Percentiles rank a stretch among this genome's conserved stretches.
These are phyloP conservation scores for Tachuris rubrigastra DNA, from an alignment of 2,113 vertebrate species.

Conservation along the genomic window DNA sequence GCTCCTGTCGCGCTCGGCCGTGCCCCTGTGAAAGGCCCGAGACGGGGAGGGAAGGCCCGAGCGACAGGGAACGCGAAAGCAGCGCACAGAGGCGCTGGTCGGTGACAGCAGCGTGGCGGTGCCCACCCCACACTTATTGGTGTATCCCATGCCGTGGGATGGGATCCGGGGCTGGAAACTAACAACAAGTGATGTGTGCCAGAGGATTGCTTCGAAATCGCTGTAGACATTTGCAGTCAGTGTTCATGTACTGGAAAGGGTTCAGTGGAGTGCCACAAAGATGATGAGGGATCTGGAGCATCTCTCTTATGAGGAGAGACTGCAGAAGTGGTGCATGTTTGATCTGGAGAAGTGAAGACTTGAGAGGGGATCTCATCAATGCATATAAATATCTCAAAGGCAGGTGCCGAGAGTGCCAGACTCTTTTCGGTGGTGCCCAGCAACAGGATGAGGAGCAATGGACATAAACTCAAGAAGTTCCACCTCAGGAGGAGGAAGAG, in stretches of 20 bases:
- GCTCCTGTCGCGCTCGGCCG: not conserved
- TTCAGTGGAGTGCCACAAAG: not conserved
- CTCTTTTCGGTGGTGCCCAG: not conserved
- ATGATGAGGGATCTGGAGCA: not conserved
- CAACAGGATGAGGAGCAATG: not conserved
- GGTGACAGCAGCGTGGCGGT: not conserved
- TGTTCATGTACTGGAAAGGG: fast-evolving
- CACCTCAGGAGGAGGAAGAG: not conserved
- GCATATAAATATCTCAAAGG: not conserved
- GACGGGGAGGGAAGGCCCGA: not conserved
- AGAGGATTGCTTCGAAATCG: fast-evolving
- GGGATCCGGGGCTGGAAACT: not conserved
- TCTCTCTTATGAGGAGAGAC: not conserved
- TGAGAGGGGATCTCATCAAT: not conserved
- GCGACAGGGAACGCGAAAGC: fast-evolving
- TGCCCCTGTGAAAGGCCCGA: not conserved
- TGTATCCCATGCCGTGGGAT: fast-evolving
- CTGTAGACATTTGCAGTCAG: fast-evolving
- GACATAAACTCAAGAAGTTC: not conserved
- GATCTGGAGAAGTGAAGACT: not conserved
- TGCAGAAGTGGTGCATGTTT: not conserved
- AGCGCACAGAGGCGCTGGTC: fast-evolving
- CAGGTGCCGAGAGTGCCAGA: not conserved
- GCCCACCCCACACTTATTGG: fast-evolving
- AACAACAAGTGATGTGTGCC: not conserved